Evolutionary conservation across 2,888 invertebrate species (phyloP).

Genomic region (Itoplectis maculator): DNA sequence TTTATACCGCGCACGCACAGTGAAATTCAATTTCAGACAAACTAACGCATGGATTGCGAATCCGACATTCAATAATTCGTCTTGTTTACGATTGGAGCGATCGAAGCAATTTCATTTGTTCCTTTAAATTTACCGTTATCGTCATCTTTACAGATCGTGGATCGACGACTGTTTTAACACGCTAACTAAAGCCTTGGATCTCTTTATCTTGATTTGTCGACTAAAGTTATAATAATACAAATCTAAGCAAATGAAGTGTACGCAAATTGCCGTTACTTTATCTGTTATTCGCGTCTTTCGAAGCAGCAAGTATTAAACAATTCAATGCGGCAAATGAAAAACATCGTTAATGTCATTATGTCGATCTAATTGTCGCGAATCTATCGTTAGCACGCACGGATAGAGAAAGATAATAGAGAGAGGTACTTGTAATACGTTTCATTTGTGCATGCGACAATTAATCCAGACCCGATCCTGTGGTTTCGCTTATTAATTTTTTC

Average conservation of each 20-base stretch:
- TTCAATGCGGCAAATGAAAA: conserved; percentile 8
- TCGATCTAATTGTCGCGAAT: conserved; percentile 45
- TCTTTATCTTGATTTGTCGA: conserved; percentile 22
- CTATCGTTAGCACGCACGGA: conserved; percentile 41
- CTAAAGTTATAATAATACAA: conserved; percentile 20
- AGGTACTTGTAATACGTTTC: conserved; percentile 70
- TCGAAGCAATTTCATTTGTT: conserved; percentile 17
- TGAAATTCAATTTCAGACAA: conserved; percentile 72
- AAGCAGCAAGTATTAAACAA: conserved; percentile 38
- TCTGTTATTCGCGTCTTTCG: not conserved
- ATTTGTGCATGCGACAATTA: conserved; percentile 75
- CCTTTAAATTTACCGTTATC: not conserved
- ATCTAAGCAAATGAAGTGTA: conserved; percentile 9
- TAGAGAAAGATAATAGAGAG: conserved; percentile 59
- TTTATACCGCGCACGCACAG: conserved; percentile 67
- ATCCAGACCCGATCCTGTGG: conserved; percentile 64
- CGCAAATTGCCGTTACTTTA: conserved; percentile 28
- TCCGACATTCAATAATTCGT: conserved; percentile 10
- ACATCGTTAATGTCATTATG: conserved; percentile 35
- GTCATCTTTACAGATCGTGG: not conserved
- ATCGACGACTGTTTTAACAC: conserved; percentile 18
- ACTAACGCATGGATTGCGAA: conserved; percentile 35
- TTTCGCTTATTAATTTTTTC: conserved; percentile 53
- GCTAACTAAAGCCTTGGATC: conserved; percentile 28
- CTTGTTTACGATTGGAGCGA: conserved; percentile 23